Conservation (phyloP, 2,888 invertebrate genomes). For the Polydrusus tereticollis region DNA sequence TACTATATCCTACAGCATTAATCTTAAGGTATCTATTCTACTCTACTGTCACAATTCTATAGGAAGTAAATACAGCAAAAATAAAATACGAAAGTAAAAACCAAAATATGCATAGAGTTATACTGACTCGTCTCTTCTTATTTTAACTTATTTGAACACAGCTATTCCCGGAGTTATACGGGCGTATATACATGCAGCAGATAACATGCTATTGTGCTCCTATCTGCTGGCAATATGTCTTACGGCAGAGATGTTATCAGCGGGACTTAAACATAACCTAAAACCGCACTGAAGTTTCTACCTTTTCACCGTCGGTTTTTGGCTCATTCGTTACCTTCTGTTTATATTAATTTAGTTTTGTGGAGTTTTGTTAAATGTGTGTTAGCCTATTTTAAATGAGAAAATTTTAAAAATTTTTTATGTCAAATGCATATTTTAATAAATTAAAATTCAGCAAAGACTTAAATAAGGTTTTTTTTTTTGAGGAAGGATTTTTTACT, state of each 20-base stretch:
- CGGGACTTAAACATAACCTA: conserved; percentile 63
- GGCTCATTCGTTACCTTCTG: conserved; percentile 11
- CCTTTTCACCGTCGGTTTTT: conserved; percentile 38
- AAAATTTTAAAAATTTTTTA: too few species aligned
- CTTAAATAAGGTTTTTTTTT: too few species aligned
- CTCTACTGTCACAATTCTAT: neutral
- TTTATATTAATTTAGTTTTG: conserved; percentile 12
- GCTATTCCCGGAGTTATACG: conserved; percentile 59
- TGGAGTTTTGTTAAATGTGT: neutral
- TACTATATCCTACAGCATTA: too few species aligned
- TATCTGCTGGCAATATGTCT: conserved; percentile 65
- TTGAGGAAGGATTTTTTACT: too few species aligned
- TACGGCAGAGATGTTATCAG: conserved; percentile 63
- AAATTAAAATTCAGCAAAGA: too few species aligned
- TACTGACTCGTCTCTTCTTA: conserved; percentile 20
- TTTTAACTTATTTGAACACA: conserved; percentile 54
- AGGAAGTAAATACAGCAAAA: neutral
- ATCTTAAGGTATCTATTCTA: too few species aligned
- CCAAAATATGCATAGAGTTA: neutral
- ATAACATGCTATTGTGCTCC: conserved; percentile 65
- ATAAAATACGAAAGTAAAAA: neutral
- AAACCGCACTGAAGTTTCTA: conserved; percentile 58
- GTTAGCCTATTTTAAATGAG: neutral
- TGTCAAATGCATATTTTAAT: too few species aligned
- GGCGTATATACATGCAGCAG: conserved; percentile 61